Percentiles rank a stretch among this genome's conserved stretches.
phyloP scores from a whole-genome alignment of 2,888 invertebrate genomes.

The Drosophila maculinotata region DNA sequence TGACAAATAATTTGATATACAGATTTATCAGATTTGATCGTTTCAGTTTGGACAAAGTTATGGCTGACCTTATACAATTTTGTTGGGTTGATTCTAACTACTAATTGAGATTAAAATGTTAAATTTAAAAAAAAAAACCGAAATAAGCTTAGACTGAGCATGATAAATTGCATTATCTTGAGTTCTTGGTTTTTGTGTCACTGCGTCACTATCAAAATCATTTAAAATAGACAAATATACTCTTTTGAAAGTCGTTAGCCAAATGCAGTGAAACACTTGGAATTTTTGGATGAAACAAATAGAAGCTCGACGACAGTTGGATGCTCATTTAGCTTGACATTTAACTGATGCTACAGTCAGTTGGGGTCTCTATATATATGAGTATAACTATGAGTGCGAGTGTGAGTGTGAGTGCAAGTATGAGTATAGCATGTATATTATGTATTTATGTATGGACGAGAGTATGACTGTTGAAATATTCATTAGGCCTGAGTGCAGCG shows the following conservation, averaged over 20 bases:
- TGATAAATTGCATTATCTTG: background rate
- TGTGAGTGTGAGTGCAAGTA: background rate
- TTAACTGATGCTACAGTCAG: slow-evolving; percentile 46
- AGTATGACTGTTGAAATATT: slow-evolving; percentile 66
- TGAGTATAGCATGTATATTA: slow-evolving; percentile 40
- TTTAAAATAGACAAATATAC: slow-evolving; percentile 18
- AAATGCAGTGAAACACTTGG: slow-evolving; percentile 3
- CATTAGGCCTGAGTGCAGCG: slow-evolving; percentile 77
- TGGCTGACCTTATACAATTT: too few relatives aligned
- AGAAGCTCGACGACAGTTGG: slow-evolving; percentile 20
- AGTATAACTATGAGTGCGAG: background rate
- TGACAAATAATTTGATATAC: too few relatives aligned
- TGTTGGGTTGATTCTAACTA: too few relatives aligned
- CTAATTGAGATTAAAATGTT: too few relatives aligned
- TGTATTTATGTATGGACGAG: slow-evolving; percentile 52
- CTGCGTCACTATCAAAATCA: slow-evolving; percentile 23
- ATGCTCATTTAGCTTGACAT: slow-evolving; percentile 44
- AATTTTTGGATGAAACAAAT: slow-evolving; percentile 3
- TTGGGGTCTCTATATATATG: background rate
- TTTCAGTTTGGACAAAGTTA: too few relatives aligned
- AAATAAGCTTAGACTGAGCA: too few relatives aligned
- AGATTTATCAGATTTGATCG: too few relatives aligned
- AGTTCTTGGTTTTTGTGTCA: slow-evolving; percentile 7
- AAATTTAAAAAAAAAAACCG: too few relatives aligned
- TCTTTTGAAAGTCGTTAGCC: background rate